Evolutionary conservation across 2,113 vertebrate genomes (phyloP).

Genomic region (Zosterops japonicus): DNA sequence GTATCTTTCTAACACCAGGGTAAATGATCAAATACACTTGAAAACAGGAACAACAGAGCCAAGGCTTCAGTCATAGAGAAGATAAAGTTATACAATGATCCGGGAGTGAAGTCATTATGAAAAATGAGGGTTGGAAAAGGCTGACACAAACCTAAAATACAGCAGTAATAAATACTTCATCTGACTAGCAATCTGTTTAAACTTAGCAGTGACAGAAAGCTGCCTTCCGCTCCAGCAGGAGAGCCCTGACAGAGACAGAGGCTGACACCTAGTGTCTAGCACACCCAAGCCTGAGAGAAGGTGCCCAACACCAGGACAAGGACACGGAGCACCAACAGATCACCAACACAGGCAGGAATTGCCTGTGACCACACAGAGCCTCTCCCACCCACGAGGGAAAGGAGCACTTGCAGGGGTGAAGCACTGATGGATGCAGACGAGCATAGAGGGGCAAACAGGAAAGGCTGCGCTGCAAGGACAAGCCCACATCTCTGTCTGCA

Average conservation of each 20-base stretch:
- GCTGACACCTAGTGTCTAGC: constrained; percentile 76
- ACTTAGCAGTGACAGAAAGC: constrained; percentile 64
- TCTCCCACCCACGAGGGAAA: not conserved
- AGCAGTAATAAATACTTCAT: constrained; percentile 74
- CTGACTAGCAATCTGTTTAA: constrained; percentile 72
- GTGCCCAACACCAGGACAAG: not conserved
- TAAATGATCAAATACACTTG: constrained; percentile 74
- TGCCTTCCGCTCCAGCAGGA: constrained; percentile 45
- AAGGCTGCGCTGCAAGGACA: not conserved
- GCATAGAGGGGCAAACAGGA: not conserved
- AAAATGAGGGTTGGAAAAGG: constrained; percentile 74
- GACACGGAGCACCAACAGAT: not conserved
- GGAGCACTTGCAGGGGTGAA: not conserved
- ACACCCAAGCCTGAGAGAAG: not conserved
- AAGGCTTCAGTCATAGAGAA: constrained; percentile 67
- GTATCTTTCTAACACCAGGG: constrained; percentile 66
- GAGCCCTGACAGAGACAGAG: constrained; percentile 26
- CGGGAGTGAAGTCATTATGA: constrained; percentile 68
- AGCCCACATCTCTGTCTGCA: not conserved
- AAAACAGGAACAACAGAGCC: constrained; percentile 64
- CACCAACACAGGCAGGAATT: not conserved
- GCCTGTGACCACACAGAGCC: not conserved
- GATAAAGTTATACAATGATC: constrained; percentile 70
- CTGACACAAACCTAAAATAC: constrained; percentile 74
- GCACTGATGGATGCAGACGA: rapidly evolving